phyloP scores from a whole-genome alignment of 2,888 invertebrate genomes.

The Trichacis sp. region DNA sequence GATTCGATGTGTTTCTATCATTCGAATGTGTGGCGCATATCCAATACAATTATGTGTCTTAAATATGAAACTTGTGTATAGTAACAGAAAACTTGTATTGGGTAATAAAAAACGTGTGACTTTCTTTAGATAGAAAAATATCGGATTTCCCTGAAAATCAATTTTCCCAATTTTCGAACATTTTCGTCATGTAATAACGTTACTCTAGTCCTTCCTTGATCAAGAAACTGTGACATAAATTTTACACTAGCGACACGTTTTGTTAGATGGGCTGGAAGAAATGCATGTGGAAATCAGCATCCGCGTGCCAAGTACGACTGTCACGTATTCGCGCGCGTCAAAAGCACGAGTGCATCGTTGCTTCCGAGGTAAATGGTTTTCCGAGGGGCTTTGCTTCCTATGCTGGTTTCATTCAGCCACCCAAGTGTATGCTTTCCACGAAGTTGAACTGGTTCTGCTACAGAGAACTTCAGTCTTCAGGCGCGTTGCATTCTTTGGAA shows the following conservation, averaged over 20 bases:
- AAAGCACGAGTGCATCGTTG: constrained; percentile 25
- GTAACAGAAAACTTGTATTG: too few species aligned
- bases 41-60: too few species aligned
- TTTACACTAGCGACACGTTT: neutral
- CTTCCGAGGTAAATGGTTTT: constrained; percentile 28
- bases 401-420: constrained; percentile 30
- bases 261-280: neutral
- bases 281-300: constrained; percentile 21
- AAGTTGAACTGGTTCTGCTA: constrained; percentile 35
- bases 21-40: too few species aligned
- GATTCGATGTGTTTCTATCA: too few species aligned
- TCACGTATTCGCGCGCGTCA: constrained; percentile 27
- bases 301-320: constrained; percentile 17
- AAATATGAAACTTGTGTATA: too few species aligned
- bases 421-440: constrained; percentile 27
- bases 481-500: constrained; percentile 26
- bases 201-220: too few species aligned
- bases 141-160: too few species aligned
- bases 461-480: constrained; percentile 14
- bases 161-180: too few species aligned
- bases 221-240: too few species aligned
- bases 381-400: constrained; percentile 28
- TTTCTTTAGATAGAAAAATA: too few species aligned
- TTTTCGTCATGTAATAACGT: too few species aligned
- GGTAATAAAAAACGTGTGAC: too few species aligned